Percentiles rank a stretch among this genome's conserved stretches.
phyloP scores from a whole-genome alignment of 1,140 invertebrate genomes.

The Musca vetustissima region DNA sequence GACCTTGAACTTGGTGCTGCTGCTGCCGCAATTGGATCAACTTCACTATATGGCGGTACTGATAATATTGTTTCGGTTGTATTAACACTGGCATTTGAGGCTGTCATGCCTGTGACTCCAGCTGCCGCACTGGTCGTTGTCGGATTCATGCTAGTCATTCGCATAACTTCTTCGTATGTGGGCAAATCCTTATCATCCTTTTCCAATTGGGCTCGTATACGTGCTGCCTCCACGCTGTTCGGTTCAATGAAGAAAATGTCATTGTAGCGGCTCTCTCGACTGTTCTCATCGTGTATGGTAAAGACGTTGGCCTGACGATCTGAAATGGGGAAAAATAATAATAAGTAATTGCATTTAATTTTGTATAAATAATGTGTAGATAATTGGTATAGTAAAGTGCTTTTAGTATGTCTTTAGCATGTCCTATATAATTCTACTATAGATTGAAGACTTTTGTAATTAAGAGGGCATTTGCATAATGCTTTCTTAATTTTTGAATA shows the following conservation, averaged over 20 bases:
- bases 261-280: slow-evolving; percentile 32
- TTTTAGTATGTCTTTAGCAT: too few species aligned
- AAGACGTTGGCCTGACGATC: slow-evolving; percentile 46
- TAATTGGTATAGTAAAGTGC: too few species aligned
- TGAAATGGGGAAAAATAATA: slow-evolving; percentile 30
- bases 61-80: slow-evolving; percentile 28
- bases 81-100: slow-evolving; percentile 12
- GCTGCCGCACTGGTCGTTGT: slow-evolving; percentile 31
- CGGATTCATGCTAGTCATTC: slow-evolving; percentile 46
- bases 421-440: too few species aligned
- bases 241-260: slow-evolving; percentile 51
- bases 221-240: slow-evolving; percentile 42
- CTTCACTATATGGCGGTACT: slow-evolving; percentile 45
- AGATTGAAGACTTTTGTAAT: too few species aligned
- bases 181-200: slow-evolving; percentile 53
- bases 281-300: slow-evolving; percentile 33
- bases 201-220: slow-evolving; percentile 48
- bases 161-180: slow-evolving; percentile 52
- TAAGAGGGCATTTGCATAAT: too few species aligned
- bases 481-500: too few species aligned
- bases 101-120: not conserved
- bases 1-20: not conserved
- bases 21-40: slow-evolving; percentile 32
- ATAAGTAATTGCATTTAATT: too few species aligned
- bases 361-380: too few species aligned